phyloP scores from a whole-genome alignment of 2,888 invertebrate genomes.

The Steromphala cineraria region DNA sequence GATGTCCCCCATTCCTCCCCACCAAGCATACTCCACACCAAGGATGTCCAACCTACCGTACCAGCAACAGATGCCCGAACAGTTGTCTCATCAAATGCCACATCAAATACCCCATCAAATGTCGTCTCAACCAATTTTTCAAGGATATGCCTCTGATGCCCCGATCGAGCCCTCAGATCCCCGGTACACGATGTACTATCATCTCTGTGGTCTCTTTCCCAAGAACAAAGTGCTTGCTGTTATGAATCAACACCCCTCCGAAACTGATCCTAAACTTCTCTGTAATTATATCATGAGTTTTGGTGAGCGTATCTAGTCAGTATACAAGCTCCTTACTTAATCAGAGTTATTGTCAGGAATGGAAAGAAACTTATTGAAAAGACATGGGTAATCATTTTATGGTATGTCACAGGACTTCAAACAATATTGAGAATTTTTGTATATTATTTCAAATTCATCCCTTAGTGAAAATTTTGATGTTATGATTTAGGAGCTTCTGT shows the following conservation, averaged over 20 bases:
- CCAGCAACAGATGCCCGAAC: neutral
- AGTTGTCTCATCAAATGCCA: neutral
- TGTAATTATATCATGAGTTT: constrained; percentile 51
- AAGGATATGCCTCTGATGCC: constrained; percentile 35
- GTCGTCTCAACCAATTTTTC: neutral
- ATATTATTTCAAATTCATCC: no score
- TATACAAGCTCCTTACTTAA: neutral
- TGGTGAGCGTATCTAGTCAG: constrained; percentile 19
- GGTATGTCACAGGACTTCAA: no score
- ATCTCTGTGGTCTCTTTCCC: constrained; percentile 93
- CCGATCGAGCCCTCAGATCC: constrained; percentile 78
- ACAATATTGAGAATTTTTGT: no score
- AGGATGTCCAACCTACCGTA: neutral
- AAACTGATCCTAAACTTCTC: constrained; percentile 87
- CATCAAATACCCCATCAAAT: neutral
- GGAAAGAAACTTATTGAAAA: no score
- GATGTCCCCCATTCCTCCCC: neutral
- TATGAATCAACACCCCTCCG: constrained; percentile 91
- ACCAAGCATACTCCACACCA: neutral
- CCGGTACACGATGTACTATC: constrained; percentile 87
- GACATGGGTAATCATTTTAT: neutral
- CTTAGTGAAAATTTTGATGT: neutral
- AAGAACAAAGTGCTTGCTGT: constrained; percentile 91
- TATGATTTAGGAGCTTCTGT: neutral
- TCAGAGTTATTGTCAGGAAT: neutral